Base-by-base conservation (phyloP, 2,888 invertebrate species). In the Chalcosyrphus nemorum region DNA sequence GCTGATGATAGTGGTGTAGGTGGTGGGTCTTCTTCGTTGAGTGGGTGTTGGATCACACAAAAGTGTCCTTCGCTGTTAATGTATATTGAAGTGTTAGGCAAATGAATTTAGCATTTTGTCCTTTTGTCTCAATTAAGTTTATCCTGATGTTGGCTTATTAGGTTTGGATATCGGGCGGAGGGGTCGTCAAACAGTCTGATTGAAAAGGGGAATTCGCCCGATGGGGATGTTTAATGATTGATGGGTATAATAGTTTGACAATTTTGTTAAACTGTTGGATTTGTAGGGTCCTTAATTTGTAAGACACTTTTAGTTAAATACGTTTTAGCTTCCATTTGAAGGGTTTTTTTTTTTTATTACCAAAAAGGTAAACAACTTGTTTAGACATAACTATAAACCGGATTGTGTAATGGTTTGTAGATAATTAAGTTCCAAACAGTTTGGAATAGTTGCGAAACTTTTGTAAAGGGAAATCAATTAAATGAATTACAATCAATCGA, bases 51-150 rank as follows among this genome's bases (percentile, higher is more conserved):
- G 61, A 61, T 43, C 72, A 63, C 32, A 32, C 61, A 41, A 72
- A n/a, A 72, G 17, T 63, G 45, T 54, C 54, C 54, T 52, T 54
- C 15, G 54, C 35, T 54, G 54, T 32, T 38, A 59, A 47, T 59
- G 61, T 71, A 29, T 59, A 43, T 35, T 74, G 43, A 17, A 35
- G 41, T 41, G 72, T 38, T 54, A 52, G 56, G 35, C 56, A 56
- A 65, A 74, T 74, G 45, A 65, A 65, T 74, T 74, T 17, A 27
- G 56, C 54, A 56, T 56, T 74, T 56, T 27, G 65, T 65, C 74
- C 65, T 65, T n/a, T 65, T 74, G 63, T 65, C 65, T 65, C 56
- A 74, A 74, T 74, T 65, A 56, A 56, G 35, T 56, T 35, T 24
- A 24, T 63, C 45, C 74, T 35, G 17, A 32, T 72, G 72, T 41